These are phyloP conservation scores for Holacanthella duospinosa DNA, from an alignment of 2,888 invertebrate genomes.

Conservation along the genomic window DNA sequence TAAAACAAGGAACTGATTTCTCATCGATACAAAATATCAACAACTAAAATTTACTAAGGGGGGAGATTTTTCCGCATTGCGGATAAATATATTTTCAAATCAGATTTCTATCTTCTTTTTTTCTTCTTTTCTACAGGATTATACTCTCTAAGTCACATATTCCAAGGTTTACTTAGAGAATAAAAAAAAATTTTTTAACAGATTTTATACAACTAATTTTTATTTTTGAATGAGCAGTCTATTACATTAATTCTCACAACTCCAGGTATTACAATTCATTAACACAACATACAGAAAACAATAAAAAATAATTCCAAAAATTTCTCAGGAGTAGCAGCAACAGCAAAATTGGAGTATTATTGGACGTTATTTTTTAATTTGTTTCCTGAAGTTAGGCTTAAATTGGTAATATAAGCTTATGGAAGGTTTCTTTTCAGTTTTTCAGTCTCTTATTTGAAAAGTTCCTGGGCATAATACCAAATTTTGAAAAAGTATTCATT, in stretches of 20 bases:
- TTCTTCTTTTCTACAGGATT: no score
- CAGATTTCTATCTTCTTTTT: neutral
- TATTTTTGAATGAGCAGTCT: no score
- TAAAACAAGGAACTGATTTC: neutral
- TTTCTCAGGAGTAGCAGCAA: neutral
- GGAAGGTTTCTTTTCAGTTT: neutral
- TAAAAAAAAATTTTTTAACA: no score
- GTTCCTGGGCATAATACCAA: conserved; percentile 74
- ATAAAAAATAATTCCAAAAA: neutral
- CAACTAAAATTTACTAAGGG: neutral
- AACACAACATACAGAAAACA: neutral
- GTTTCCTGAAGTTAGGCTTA: no score
- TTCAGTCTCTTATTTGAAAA: conserved; percentile 55
- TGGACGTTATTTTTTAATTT: no score
- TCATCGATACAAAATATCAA: neutral
- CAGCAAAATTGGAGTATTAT: no score
- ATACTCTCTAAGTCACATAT: no score
- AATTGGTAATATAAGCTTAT: no score
- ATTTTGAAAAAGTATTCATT: conserved; percentile 95
- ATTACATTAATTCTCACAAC: no score
- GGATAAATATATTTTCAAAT: neutral
- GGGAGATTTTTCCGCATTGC: neutral
- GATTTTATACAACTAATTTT: no score
- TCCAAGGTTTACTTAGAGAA: no score
- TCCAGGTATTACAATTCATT: no score